phyloP scores from a whole-genome alignment of 2,888 invertebrate species.

The Stegana nigrithorax region DNA sequence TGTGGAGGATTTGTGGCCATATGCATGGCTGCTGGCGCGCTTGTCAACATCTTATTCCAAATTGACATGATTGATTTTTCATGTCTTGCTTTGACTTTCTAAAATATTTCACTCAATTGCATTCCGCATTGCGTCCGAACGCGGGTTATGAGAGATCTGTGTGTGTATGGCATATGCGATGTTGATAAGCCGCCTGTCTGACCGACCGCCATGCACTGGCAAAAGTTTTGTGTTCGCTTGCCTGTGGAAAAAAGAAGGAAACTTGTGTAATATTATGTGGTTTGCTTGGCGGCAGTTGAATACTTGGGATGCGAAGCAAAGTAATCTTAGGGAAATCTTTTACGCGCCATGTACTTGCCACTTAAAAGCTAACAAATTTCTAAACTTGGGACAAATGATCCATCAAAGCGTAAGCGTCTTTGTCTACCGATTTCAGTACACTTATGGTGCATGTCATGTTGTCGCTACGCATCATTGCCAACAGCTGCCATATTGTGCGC shows the following conservation, averaged over 20 bases:
- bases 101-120: constrained; percentile 51
- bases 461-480: constrained; percentile 9
- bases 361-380: constrained; percentile 14
- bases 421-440: constrained; percentile 8
- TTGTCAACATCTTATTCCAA: constrained; percentile 64
- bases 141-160: too few relatives aligned
- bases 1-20: too few relatives aligned
- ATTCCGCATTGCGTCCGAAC: too few relatives aligned
- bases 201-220: too few relatives aligned
- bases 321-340: too few relatives aligned
- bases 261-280: too few relatives aligned
- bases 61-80: constrained; percentile 65
- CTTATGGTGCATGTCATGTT: constrained; percentile 20
- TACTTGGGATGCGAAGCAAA: too few relatives aligned
- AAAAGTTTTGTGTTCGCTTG: neutral
- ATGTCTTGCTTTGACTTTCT: constrained; percentile 58
- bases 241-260: neutral
- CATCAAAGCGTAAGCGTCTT: constrained; percentile 16
- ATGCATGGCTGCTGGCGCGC: constrained; percentile 30
- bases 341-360: too few relatives aligned
- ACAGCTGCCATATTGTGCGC: constrained; percentile 11
- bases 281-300: too few relatives aligned
- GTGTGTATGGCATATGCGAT: too few relatives aligned
- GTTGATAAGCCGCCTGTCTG: too few relatives aligned
- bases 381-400: constrained; percentile 20